Conservation (phyloP, 2,797 vertebrate species). For the Eulemur rubriventer region DNA sequence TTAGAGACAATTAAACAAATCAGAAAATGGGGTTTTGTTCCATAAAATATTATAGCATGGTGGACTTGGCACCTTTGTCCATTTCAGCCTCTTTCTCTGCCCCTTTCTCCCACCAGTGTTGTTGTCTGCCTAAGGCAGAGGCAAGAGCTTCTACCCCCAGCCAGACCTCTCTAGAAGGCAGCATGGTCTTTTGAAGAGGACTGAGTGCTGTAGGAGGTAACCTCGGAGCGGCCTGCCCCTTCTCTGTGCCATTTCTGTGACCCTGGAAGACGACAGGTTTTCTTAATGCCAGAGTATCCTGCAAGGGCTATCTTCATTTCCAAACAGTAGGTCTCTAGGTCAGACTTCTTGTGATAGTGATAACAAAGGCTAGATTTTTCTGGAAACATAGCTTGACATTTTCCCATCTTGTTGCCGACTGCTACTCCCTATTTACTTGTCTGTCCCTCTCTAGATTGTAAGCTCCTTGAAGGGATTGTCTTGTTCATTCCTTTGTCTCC, state of each 20-base stretch:
- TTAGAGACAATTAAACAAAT: conserved; percentile 48
- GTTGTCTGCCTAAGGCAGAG: neutral
- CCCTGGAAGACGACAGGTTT: neutral
- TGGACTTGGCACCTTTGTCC: neutral
- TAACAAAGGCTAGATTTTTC: neutral
- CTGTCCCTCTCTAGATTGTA: neutral
- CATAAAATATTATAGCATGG: neutral
- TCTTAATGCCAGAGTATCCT: neutral
- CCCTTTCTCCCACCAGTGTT: neutral
- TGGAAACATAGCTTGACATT: neutral
- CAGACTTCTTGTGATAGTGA: neutral
- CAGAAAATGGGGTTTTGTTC: neutral
- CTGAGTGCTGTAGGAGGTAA: neutral
- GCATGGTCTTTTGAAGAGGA: neutral
- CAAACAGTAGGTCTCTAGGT: neutral
- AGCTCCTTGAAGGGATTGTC: neutral
- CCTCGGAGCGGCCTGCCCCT: neutral
- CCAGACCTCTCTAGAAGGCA: neutral
- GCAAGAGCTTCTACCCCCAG: neutral
- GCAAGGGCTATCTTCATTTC: neutral
- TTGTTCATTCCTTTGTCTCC: neutral
- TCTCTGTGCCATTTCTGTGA: neutral
- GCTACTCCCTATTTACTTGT: neutral
- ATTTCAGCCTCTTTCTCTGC: neutral
- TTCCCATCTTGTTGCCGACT: neutral